Evolutionary conservation across 2,797 vertebrate genomes (phyloP), one percentile per base, ranked within the genome.

Genomic region (Masticophis lateralis): DNA sequence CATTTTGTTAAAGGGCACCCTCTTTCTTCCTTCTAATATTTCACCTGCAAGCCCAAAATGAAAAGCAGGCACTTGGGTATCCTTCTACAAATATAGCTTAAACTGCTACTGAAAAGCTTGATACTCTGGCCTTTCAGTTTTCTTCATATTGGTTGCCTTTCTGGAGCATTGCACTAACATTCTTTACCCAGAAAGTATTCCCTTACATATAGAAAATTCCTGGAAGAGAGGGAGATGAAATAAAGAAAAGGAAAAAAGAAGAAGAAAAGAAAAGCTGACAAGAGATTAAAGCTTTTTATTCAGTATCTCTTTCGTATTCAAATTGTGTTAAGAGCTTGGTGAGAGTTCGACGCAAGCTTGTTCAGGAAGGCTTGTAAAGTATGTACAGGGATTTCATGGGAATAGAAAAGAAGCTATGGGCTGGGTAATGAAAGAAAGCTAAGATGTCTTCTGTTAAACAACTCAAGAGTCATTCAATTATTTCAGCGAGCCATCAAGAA

Each of bases 281-380:
- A 97, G 98, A 98, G 98, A 98, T 98, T 98, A 98, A 98, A 98
- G 97, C 96, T 97, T 98, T 98, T 98, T 98, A 98, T 98, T 98
- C 98, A 98, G 97, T 97, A 97, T 97, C 98, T 98, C 97, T 98
- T 98, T 98, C 97, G 98, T 97, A 98, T 98, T 98, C 98, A 98
- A 98, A 98, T 98, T 97, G 96, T 97, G 98, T 97, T 97, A 97
- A 97, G 97, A 97, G 97, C 96, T 97, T 97, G 97, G 97, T 98
- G 98, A 98, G 98, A 98, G 97, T 98, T 98, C 98, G 98, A 97
- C 97, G 98, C 97, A 96, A 97, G 97, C 98, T 98, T 97, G 98
- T 98, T 98, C 97, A 98, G 98, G 98, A 98, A 97, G 96, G 97
- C 97, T 98, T 97, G 98, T 98, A 97, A 97, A 96, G 98, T 97